Conservation (phyloP, 30 jellyfish, hydroid and myxozoan species). For the Chrysaora quinquecirrha region DNA sequence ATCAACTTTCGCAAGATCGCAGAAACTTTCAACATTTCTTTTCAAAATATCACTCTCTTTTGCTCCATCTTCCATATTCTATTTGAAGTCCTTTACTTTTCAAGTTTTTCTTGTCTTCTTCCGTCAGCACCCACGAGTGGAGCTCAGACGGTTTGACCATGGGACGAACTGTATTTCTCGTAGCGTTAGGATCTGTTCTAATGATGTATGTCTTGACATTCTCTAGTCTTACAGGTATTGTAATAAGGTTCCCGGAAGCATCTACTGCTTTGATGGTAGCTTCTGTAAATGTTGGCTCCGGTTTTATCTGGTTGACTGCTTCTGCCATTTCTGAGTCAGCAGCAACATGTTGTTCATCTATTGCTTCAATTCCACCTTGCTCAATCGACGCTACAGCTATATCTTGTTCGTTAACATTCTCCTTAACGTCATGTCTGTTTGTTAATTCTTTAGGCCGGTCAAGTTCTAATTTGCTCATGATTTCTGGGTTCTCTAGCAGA, state of each 20-base stretch:
- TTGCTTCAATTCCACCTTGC: background rate
- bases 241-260: too few relatives aligned
- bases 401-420: too few relatives aligned
- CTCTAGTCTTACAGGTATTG: background rate
- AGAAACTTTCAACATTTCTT: background rate
- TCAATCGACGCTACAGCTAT: too few relatives aligned
- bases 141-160: background rate
- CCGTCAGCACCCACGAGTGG: constrained; percentile 10
- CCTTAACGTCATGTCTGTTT: background rate
- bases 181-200: background rate
- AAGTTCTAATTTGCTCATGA: background rate
- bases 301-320: background rate
- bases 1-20: background rate
- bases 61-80: constrained; percentile 46
- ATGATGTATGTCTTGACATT: background rate
- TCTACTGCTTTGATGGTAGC: too few relatives aligned
- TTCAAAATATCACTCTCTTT: constrained; percentile 30
- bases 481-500: background rate
- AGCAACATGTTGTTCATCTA: background rate
- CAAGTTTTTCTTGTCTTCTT: constrained; percentile 15
- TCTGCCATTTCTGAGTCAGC: background rate
- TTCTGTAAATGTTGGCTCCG: background rate
- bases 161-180: background rate
- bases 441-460: background rate
- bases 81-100: constrained; percentile 29